Conservation (phyloP, 1,140 invertebrate species). For the Bombus confusus region DNA sequence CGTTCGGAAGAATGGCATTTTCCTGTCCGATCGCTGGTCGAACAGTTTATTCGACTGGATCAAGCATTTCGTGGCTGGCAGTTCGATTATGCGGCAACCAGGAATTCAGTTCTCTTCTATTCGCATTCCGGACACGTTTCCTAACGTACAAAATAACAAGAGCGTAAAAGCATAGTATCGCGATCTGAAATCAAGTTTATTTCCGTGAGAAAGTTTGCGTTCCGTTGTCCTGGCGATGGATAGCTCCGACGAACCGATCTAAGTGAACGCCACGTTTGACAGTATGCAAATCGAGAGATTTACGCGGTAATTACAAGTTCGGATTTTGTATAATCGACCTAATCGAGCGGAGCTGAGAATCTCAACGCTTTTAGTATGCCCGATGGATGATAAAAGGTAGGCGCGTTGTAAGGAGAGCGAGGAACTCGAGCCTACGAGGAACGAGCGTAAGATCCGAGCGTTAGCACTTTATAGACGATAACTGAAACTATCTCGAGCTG, state of each 20-base stretch:
- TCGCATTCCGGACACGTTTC: not conserved
- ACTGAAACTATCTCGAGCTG: conserved; percentile 57
- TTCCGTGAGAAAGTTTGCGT: not conserved
- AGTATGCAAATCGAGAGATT: conserved; percentile 8
- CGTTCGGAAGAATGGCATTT: not conserved
- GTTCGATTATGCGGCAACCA: not conserved
- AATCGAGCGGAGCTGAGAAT: not conserved
- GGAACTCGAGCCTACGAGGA: conserved; percentile 17
- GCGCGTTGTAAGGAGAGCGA: conserved; percentile 33
- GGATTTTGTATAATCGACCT: not conserved
- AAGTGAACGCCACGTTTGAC: not conserved
- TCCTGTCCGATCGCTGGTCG: not conserved
- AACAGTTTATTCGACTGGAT: not conserved
- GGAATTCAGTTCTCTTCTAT: not conserved
- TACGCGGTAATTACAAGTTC: not conserved
- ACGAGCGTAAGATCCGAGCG: conserved; percentile 40
- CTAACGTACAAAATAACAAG: not conserved
- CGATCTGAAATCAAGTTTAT: not conserved
- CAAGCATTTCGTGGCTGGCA: not conserved
- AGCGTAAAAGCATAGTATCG: not conserved
- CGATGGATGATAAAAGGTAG: not conserved
- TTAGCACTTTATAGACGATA: conserved; percentile 61
- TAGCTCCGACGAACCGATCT: not conserved
- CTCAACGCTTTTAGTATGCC: not conserved
- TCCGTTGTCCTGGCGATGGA: not conserved